phyloP scores from a whole-genome alignment of 2,113 vertebrate genomes.

The Hydrochoerus hydrochaeris region DNA sequence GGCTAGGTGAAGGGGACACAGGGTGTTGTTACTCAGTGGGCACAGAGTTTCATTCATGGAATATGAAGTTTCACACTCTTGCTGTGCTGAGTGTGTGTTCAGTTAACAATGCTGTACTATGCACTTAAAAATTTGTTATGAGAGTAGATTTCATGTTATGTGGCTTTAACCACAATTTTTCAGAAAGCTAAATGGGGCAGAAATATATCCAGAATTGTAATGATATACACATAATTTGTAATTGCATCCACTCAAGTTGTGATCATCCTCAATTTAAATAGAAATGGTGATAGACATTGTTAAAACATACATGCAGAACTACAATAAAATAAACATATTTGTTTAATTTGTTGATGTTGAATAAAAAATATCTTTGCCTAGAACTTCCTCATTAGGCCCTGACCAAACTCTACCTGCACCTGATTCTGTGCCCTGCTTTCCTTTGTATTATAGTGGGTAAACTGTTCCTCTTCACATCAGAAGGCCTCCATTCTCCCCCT shows the following conservation, averaged over 20 bases:
- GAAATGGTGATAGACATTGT: not conserved
- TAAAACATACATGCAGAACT: not conserved
- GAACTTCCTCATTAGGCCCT: not conserved
- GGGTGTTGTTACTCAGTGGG: too few species aligned
- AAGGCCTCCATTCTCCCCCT: not conserved
- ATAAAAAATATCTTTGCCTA: not conserved
- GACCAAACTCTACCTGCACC: not conserved
- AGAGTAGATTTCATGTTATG: not conserved
- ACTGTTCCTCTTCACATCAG: not conserved
- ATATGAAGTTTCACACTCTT: not conserved
- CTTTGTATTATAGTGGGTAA: not conserved
- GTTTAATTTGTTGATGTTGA: too few species aligned
- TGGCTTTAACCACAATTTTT: not conserved
- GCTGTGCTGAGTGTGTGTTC: not conserved
- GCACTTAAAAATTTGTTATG: not conserved
- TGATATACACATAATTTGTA: not conserved
- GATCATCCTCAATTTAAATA: not conserved
- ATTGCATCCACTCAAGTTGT: not conserved
- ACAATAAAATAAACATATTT: not conserved
- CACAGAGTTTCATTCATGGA: too few species aligned
- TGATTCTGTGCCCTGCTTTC: not conserved
- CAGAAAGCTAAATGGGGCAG: not conserved
- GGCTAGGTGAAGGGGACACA: not conserved
- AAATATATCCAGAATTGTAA: not conserved
- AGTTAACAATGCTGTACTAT: not conserved